A percentile compares a stretch with the other conserved stretches of the same genome.
phyloP scores from a whole-genome alignment of 92 coral and sea anemone species.

The Desmophyllum pertusum region DNA sequence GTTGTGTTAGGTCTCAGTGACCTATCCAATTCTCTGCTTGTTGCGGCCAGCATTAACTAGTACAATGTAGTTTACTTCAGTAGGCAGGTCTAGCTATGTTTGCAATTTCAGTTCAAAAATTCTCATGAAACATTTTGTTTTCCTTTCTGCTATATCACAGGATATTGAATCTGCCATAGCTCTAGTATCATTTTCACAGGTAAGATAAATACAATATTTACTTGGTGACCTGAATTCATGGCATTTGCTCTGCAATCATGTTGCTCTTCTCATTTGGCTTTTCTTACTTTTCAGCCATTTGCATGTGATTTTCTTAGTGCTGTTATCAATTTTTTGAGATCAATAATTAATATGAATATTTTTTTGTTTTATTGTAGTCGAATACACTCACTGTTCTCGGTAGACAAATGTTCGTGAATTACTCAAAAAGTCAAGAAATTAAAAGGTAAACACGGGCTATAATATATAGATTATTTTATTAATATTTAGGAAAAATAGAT shows the following conservation, averaged over 20 bases:
- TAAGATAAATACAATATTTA: slow-evolving; percentile 21
- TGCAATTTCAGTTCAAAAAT: no score
- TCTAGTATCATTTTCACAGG: slow-evolving; percentile 98
- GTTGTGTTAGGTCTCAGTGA: no score
- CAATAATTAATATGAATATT: neutral
- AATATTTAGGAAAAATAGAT: no score
- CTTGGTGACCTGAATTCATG: neutral
- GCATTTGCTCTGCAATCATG: neutral
- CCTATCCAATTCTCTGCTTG: no score
- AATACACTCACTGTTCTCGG: slow-evolving; percentile 94
- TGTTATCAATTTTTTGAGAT: neutral
- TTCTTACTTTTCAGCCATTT: neutral
- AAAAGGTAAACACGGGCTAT: slow-evolving; percentile 72
- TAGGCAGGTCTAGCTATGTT: no score
- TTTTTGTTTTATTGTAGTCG: slow-evolving; percentile 60
- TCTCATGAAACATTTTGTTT: neutral
- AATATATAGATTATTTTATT: neutral
- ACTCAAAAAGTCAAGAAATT: slow-evolving; percentile 99
- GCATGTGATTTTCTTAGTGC: neutral
- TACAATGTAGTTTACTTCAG: no score
- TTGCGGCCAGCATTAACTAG: no score
- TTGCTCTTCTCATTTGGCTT: no score
- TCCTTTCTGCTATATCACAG: slow-evolving; percentile 25
- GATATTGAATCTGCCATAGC: slow-evolving; percentile 96
- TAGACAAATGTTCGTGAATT: slow-evolving; percentile 99